phyloP scores from a whole-genome alignment of 2,888 invertebrate genomes.

The Nebria salina region DNA sequence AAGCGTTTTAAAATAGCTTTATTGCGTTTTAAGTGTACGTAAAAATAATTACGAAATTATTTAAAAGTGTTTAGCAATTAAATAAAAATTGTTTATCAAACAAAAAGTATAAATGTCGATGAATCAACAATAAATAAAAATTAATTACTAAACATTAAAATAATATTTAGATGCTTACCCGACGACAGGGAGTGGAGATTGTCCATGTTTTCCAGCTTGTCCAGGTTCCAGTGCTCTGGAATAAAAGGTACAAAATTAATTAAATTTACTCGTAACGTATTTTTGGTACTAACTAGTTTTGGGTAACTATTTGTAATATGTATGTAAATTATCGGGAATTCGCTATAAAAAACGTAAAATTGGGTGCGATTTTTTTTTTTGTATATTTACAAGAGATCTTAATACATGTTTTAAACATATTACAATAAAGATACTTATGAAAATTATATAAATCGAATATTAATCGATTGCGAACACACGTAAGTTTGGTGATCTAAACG shows the following conservation, averaged over 20 bases:
- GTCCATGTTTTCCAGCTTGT: conserved; percentile 63
- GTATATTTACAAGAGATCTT: conserved; percentile 45
- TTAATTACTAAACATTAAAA: conserved; percentile 52
- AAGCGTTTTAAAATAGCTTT: no score
- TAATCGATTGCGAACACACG: neutral
- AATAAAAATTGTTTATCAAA: neutral
- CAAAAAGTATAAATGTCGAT: neutral
- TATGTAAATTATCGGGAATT: neutral
- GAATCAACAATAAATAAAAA: conserved; percentile 48
- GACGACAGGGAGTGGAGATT: conserved; percentile 69
- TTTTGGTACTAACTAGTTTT: neutral
- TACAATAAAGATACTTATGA: conserved; percentile 8
- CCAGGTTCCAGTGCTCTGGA: conserved; percentile 72
- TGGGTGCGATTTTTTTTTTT: conserved; percentile 28
- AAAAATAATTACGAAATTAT: neutral
- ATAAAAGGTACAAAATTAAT: conserved; percentile 57
- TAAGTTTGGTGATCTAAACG: neutral
- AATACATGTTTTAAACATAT: conserved; percentile 36
- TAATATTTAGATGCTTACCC: conserved; percentile 68
- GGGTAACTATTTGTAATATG: neutral
- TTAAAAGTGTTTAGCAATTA: neutral
- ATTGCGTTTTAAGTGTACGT: no score
- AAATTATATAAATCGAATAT: neutral
- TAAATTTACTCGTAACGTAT: neutral
- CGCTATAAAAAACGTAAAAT: conserved; percentile 27